These are phyloP conservation scores for Melanostoma scalare DNA, from an alignment of 2,888 invertebrate species.

Conservation along the genomic window DNA sequence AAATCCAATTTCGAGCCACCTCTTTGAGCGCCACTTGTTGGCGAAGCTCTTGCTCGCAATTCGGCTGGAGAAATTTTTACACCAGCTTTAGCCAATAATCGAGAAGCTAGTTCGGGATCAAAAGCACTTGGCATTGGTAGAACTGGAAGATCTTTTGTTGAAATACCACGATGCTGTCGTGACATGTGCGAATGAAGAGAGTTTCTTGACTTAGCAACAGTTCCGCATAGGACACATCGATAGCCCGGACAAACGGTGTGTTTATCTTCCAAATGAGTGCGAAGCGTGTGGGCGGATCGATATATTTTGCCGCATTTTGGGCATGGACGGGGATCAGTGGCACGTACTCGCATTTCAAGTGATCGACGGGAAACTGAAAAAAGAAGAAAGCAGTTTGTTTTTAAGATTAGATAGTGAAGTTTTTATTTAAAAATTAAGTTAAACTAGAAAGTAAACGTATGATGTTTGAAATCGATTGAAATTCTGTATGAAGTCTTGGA, in stretches of 20 bases:
- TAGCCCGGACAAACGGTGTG: slow-evolving; percentile 96
- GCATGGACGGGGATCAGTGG: slow-evolving; percentile 95
- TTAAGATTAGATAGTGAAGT: background rate
- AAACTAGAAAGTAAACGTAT: background rate
- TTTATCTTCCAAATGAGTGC: slow-evolving; percentile 96
- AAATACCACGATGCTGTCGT: slow-evolving; percentile 95
- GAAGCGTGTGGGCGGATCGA: slow-evolving; percentile 93
- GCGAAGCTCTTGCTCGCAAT: slow-evolving; percentile 91
- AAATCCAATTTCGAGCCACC: slow-evolving; percentile 86
- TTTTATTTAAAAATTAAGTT: background rate
- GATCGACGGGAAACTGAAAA: slow-evolving; percentile 88
- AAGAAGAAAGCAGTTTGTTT: slow-evolving; percentile 60
- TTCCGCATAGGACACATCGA: slow-evolving; percentile 94
- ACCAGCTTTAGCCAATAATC: slow-evolving; percentile 92
- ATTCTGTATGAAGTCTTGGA: background rate
- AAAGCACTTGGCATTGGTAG: slow-evolving; percentile 96
- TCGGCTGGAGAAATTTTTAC: slow-evolving; percentile 93
- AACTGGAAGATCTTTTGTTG: slow-evolving; percentile 95
- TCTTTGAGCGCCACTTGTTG: slow-evolving; percentile 87
- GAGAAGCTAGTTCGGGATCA: slow-evolving; percentile 94
- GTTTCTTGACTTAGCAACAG: slow-evolving; percentile 95
- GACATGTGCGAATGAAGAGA: slow-evolving; percentile 97
- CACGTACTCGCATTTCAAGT: slow-evolving; percentile 93
- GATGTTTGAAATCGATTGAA: slow-evolving; percentile 29
- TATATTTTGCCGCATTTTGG: slow-evolving; percentile 97